phyloP scores from a whole-genome alignment of 2,888 invertebrate species.

The Agrotis segetum region DNA sequence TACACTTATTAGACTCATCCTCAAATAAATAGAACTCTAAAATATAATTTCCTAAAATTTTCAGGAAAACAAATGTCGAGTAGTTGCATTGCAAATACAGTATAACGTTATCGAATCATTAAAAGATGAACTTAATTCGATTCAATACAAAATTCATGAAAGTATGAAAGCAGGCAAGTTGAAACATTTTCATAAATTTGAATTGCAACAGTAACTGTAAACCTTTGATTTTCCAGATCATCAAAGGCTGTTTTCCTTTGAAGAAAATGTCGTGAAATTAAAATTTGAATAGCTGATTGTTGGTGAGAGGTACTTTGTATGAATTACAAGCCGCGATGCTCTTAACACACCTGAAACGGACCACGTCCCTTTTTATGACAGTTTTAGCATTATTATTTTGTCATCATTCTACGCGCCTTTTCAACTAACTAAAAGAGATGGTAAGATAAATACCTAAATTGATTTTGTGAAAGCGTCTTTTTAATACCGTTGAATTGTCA shows the following conservation, averaged over 20 bases:
- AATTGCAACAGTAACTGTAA: constrained; percentile 51
- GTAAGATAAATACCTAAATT: background rate
- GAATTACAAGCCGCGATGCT: constrained; percentile 16
- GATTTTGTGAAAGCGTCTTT: background rate
- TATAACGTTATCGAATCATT: background rate
- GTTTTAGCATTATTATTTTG: constrained; percentile 21
- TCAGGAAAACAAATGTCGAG: too few relatives aligned
- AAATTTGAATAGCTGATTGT: constrained; percentile 31
- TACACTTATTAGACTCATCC: too few relatives aligned
- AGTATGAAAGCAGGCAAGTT: constrained; percentile 13
- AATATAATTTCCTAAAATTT: too few relatives aligned
- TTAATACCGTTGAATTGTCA: background rate
- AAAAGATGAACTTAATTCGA: background rate
- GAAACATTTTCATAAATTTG: constrained; percentile 58
- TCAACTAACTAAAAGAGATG: background rate
- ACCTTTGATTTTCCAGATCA: constrained; percentile 54
- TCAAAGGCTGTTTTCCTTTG: constrained; percentile 49
- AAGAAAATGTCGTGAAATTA: constrained; percentile 45
- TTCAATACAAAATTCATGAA: constrained; percentile 34
- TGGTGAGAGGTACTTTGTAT: constrained; percentile 14
- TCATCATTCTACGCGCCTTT: background rate
- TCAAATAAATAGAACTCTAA: too few relatives aligned
- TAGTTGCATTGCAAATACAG: background rate
- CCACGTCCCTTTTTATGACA: constrained; percentile 19
- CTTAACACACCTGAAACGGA: constrained; percentile 8